Conservation (phyloP, 2,797 vertebrate species). For the Aerospiza tachiro region DNA sequence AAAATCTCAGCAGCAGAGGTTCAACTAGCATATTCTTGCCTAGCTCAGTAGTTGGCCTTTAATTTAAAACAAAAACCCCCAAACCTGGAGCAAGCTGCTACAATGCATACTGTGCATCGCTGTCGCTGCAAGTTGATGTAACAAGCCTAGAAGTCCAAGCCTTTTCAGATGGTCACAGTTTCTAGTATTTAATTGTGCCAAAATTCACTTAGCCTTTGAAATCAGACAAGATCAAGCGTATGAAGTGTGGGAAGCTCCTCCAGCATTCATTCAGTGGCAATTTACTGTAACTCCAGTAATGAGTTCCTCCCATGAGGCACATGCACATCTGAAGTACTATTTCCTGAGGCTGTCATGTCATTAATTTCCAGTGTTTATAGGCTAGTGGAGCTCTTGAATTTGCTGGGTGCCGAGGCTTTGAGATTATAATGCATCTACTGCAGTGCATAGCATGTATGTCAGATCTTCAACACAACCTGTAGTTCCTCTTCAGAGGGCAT, state of each 20-base stretch:
- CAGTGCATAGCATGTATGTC: rapidly evolving
- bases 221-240: not conserved
- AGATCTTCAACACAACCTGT: not conserved
- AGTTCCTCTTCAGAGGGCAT: not conserved
- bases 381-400: not conserved
- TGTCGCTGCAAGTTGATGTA: not conserved
- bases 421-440: not conserved
- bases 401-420: not conserved
- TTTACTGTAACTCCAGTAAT: constrained; percentile 51
- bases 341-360: constrained; percentile 31
- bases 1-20: not conserved
- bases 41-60: not conserved
- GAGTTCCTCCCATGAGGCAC: constrained; percentile 39
- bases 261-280: constrained; percentile 7
- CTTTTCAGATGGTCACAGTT: not conserved
- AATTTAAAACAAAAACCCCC: not conserved
- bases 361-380: constrained; percentile 36
- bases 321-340: not conserved
- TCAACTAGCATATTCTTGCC: not conserved
- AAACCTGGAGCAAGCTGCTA: not conserved
- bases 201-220: constrained; percentile 15
- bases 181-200: not conserved
- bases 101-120: not conserved
- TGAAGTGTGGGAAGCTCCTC: constrained; percentile 25
- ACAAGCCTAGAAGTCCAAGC: not conserved